Base-by-base conservation (phyloP, 2,888 invertebrate genomes). In the Monoplex corrugatus region DNA sequence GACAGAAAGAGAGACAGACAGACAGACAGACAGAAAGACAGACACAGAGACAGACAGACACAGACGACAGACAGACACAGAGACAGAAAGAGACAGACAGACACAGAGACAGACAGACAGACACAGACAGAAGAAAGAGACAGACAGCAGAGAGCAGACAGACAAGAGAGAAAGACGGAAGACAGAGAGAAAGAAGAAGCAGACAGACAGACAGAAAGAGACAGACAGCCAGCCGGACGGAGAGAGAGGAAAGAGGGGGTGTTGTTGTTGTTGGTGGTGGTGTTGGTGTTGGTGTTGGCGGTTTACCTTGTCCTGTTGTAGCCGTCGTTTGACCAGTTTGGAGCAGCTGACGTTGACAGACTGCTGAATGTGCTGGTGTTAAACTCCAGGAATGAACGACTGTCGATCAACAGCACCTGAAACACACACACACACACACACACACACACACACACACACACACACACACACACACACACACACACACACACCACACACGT, bases 291-390 rank as follows among this genome's bases (percentile, higher is more conserved):
- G n/a, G n/a, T n/a, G n/a, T n/a, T n/a, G n/a, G n/a, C n/a, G n/a
- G 28, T 32, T 68, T 43, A 86, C 86, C 94, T 96, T 96, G 94
- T 95, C 95, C 80, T 95, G 94, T 89, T 96, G 95, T 2, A 96
- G 94, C 40, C 95, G 91, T 87, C 97, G 94, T 92, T 97, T 96
- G 91, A 97, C 96, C 88, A 97, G 95, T 93, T 97, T 97, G 72
- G 97, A 97, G 92, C 97, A 97, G 94, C 96, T 96, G 72, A 97
- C 96, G 94, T 97, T 97, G 86, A 97, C 96, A 50, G 97, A 96
- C 92, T 96, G 95, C 89, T 95, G 94, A 75, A 97, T 96, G 97
- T 97, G 91, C 96, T 96, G 44, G 96, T 96, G 94, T 97, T 97
- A 95, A 96, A 97, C 93, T 97, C 97, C 92, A 97, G 95, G 93